Conservation (phyloP, 2,113 vertebrate species). For the Dissostichus mawsoni region DNA sequence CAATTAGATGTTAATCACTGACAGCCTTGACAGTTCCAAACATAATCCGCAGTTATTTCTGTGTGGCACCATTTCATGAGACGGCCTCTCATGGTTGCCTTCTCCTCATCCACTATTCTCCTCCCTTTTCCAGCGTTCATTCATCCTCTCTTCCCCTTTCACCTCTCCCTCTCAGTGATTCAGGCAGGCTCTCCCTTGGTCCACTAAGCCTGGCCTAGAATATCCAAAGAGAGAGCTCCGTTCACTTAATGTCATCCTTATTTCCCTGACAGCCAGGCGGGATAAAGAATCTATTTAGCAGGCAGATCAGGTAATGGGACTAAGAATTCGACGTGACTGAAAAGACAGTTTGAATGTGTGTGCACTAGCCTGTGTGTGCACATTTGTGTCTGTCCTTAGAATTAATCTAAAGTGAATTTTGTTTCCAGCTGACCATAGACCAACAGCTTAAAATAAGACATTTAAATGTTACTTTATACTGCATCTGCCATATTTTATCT, state of each 20-base stretch:
- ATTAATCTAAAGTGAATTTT: not conserved
- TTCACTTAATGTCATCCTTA: conserved; percentile 69
- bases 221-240: conserved; percentile 59
- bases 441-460: not conserved
- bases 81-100: conserved; percentile 8
- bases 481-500: conserved; percentile 18
- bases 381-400: not conserved
- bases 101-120: conserved; percentile 6
- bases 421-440: conserved; percentile 12
- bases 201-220: conserved; percentile 51
- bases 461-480: conserved; percentile 12
- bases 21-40: not conserved
- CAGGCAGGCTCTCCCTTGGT: conserved; percentile 17
- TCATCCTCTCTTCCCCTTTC: conserved; percentile 43
- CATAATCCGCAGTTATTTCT: conserved; percentile 2
- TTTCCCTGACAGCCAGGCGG: conserved; percentile 57
- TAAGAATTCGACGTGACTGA: conserved; percentile 47
- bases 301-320: conserved; percentile 60
- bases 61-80: conserved; percentile 25
- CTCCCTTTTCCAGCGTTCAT: not conserved
- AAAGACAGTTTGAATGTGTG: conserved; percentile 36
- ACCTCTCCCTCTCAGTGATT: conserved; percentile 34
- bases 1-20: conserved; percentile 8
- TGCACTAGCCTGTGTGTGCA: not conserved
- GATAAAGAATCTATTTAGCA: conserved; percentile 65